Conservation (phyloP, 2,113 vertebrate genomes). For the Brienomyrus longianalis region DNA sequence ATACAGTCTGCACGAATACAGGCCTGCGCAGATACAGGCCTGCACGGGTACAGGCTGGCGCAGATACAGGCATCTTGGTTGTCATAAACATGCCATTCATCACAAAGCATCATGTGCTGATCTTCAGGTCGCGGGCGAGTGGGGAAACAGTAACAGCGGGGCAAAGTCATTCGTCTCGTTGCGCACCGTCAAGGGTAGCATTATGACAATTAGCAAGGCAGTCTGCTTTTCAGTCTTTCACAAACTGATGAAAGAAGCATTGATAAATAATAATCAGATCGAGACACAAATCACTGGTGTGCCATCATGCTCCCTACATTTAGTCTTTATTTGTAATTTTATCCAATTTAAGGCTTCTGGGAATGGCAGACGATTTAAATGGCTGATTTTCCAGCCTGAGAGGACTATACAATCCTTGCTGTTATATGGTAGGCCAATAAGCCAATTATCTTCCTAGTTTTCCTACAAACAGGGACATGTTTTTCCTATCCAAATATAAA, state of each 20-base stretch:
- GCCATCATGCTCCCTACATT: constrained; percentile 1
- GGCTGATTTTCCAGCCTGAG: constrained; percentile 15
- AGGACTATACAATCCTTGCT: background rate
- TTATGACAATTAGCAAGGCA: constrained; percentile 8
- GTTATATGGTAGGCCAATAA: constrained; percentile 5
- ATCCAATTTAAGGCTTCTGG: constrained; percentile 11
- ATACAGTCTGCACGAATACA: no score
- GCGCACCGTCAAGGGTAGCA: background rate
- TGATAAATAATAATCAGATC: constrained; percentile 16
- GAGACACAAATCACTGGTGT: constrained; percentile 10
- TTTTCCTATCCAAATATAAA: background rate
- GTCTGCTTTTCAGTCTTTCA: background rate
- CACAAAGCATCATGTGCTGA: background rate
- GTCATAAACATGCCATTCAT: background rate
- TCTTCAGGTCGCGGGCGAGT: background rate
- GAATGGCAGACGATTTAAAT: constrained; percentile 15
- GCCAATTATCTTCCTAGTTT: constrained; percentile 3
- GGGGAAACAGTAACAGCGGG: background rate
- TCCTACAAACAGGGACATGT: background rate
- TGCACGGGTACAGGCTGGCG: no score
- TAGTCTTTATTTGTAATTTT: constrained; percentile 19
- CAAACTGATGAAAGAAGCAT: constrained; percentile 4
- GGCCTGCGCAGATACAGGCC: no score
- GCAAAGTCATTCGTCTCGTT: background rate
- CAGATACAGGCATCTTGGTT: background rate